phyloP scores from a whole-genome alignment of 2,113 vertebrate genomes.

The Rhabdornis inornatus region DNA sequence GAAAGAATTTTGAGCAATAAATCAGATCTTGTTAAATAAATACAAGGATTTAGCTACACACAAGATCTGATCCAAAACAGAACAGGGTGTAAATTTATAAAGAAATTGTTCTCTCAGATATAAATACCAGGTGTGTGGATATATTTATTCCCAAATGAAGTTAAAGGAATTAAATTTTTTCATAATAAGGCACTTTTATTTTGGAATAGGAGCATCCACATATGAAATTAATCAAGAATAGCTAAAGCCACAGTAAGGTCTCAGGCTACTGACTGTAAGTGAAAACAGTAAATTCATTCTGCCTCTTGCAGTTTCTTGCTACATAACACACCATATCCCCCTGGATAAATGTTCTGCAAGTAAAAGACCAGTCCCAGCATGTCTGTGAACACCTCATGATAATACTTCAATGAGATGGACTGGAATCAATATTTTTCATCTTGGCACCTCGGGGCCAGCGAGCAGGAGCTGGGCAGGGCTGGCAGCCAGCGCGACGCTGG shows the following conservation, averaged over 20 bases:
- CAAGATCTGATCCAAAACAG: not conserved
- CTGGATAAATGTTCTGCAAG: not conserved
- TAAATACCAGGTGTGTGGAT: conserved; percentile 34
- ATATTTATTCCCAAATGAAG: conserved; percentile 1
- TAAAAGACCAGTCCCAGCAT: not conserved
- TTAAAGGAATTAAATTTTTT: conserved; percentile 36
- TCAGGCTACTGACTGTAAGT: conserved; percentile 23
- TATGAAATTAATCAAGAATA: conserved; percentile 36
- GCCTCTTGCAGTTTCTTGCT: not conserved
- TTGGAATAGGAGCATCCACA: conserved; percentile 40
- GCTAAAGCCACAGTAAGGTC: conserved; percentile 13
- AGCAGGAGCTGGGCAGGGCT: not conserved
- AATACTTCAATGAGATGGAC: not conserved
- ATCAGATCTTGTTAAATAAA: not conserved
- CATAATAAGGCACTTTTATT: conserved; percentile 14
- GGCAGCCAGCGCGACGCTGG: not conserved
- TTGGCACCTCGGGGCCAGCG: not conserved
- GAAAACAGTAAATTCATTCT: conserved; percentile 29
- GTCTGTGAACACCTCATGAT: conserved; percentile 7
- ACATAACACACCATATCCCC: not conserved
- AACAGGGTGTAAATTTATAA: not conserved
- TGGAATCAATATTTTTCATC: conserved; percentile 26
- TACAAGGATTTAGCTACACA: not conserved
- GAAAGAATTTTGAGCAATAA: not conserved
- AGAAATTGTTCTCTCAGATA: not conserved